A percentile compares a stretch with the other conserved stretches of the same genome.
Conservation (phyloP, 1,140 invertebrate genomes). For the Lepidurus couesii region DNA sequence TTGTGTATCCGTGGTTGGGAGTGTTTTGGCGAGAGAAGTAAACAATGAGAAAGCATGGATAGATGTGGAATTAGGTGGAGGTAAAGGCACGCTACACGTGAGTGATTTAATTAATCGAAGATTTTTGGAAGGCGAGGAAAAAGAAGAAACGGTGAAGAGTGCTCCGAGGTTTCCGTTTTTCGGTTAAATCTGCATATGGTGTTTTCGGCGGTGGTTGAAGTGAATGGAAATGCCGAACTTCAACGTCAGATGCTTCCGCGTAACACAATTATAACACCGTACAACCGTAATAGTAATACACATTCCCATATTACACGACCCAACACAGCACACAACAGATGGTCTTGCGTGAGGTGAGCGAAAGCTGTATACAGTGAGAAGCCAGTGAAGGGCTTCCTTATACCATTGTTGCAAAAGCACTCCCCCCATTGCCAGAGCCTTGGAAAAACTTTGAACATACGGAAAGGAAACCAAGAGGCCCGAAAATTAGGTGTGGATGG, state of each 20-base stretch:
- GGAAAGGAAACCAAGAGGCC: no score
- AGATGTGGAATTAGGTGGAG: background rate
- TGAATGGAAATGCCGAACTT: background rate
- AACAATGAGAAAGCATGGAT: background rate
- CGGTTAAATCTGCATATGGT: background rate
- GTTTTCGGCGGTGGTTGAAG: background rate
- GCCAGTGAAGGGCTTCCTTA: no score
- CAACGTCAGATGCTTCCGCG: background rate
- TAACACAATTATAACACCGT: background rate
- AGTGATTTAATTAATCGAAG: background rate
- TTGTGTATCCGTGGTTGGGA: background rate
- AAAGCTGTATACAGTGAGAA: background rate
- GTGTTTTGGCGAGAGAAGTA: background rate
- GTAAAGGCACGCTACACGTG: background rate
- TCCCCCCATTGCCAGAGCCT: no score
- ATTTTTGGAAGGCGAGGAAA: background rate
- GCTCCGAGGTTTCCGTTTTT: slow-evolving; percentile 12
- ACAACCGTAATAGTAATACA: no score
- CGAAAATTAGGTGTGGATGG: no score
- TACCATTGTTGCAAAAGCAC: no score
- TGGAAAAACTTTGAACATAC: no score
- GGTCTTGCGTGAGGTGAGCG: background rate
- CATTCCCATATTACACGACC: background rate
- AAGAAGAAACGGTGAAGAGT: background rate
- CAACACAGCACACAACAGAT: background rate